Conservation (phyloP, 2,797 vertebrate genomes). For the Takifugu rubripes region DNA sequence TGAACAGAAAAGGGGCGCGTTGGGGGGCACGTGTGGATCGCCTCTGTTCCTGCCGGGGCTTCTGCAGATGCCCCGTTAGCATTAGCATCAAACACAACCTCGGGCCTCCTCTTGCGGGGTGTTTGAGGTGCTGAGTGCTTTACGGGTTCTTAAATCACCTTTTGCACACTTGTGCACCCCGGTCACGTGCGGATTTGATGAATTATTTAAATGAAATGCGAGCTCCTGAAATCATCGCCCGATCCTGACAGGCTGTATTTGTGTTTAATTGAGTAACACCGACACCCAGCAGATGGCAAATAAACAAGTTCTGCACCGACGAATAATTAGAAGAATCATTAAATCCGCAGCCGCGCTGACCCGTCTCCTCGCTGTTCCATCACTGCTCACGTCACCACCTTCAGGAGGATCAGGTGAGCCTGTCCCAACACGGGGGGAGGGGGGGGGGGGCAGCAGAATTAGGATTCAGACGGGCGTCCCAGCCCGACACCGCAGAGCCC, state of each 20-base stretch:
- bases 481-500: slow-evolving; percentile 12
- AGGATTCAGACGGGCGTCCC: slow-evolving; percentile 47
- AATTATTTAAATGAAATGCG: slow-evolving; percentile 26
- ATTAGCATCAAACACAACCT: too few relatives aligned
- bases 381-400: slow-evolving; percentile 20
- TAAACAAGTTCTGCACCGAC: slow-evolving; percentile 11
- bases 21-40: neutral
- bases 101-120: too few relatives aligned
- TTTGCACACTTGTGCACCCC: slow-evolving; percentile 8
- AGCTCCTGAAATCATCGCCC: slow-evolving; percentile 5
- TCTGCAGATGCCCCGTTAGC: neutral
- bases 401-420: slow-evolving; percentile 44
- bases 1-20: too few relatives aligned
- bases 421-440: slow-evolving; percentile 47
- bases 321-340: slow-evolving; percentile 22
- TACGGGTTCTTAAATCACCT: neutral
- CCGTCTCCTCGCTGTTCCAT: neutral
- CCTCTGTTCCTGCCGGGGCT: neutral
- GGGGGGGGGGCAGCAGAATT: slow-evolving; percentile 42
- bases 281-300: slow-evolving; percentile 26
- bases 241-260: slow-evolving; percentile 13
- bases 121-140: neutral
- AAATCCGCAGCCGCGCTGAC: slow-evolving; percentile 14
- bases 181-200: slow-evolving; percentile 3
- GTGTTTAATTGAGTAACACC: slow-evolving; percentile 11